Conservation (phyloP, 2,888 invertebrate species). For the Cerceris ruficornis region DNA sequence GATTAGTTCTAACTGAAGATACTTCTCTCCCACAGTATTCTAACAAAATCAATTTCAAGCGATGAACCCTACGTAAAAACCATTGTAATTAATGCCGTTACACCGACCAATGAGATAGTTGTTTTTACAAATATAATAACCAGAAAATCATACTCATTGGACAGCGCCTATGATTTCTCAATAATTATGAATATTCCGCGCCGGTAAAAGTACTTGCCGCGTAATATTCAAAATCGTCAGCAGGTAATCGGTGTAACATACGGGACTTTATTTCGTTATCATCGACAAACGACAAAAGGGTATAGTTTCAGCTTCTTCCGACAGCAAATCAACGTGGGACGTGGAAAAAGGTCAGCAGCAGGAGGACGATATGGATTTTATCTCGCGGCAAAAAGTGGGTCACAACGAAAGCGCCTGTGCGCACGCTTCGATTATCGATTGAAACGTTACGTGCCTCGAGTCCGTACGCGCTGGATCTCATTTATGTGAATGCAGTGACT, state of each 20-base stretch:
- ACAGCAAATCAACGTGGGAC: conserved; percentile 44
- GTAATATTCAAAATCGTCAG: conserved; percentile 47
- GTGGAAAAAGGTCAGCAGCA: conserved; percentile 64
- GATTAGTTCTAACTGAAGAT: too few relatives aligned
- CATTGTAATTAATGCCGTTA: neutral
- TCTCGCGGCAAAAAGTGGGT: conserved; percentile 75
- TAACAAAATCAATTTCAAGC: neutral
- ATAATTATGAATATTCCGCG: conserved; percentile 23
- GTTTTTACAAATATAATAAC: conserved; percentile 7
- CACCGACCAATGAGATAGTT: conserved; percentile 12
- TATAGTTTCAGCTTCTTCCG: conserved; percentile 35
- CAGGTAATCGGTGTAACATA: neutral
- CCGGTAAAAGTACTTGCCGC: conserved; percentile 53
- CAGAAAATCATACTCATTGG: conserved; percentile 37
- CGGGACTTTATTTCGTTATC: conserved; percentile 11
- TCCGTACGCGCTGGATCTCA: conserved; percentile 64
- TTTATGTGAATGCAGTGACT: conserved; percentile 57
- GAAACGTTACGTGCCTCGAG: conserved; percentile 68
- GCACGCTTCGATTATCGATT: conserved; percentile 81
- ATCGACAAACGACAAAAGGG: conserved; percentile 11
- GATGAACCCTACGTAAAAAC: neutral
- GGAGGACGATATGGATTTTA: conserved; percentile 76
- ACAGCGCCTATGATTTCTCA: conserved; percentile 10
- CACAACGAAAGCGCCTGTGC: conserved; percentile 73
- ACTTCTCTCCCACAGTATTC: too few relatives aligned